phyloP scores from a whole-genome alignment of 2,888 invertebrate species.

The Allacma fusca region DNA sequence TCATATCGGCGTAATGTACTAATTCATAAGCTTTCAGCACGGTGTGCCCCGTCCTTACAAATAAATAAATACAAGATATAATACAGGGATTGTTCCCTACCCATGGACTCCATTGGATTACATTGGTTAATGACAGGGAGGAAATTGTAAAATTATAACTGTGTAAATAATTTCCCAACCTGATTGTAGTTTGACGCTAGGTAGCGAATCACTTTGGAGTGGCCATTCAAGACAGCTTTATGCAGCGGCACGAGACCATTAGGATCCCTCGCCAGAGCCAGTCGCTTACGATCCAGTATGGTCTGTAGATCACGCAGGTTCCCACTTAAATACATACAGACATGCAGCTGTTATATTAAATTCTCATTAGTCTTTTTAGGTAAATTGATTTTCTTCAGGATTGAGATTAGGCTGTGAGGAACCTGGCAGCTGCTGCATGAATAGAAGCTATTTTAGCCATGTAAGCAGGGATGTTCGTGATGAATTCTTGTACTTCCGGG shows the following conservation, averaged over 20 bases:
- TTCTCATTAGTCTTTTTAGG: constrained; percentile 25
- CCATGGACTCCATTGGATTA: too few species aligned
- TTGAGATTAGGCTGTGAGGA: not conserved
- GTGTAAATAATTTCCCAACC: constrained; percentile 33
- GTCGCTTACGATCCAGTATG: constrained; percentile 86
- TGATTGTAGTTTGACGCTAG: constrained; percentile 65
- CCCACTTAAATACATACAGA: constrained; percentile 73
- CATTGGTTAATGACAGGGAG: too few species aligned
- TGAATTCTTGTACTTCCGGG: constrained; percentile 83
- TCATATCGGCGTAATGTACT: too few species aligned
- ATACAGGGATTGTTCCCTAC: too few species aligned
- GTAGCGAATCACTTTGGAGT: constrained; percentile 78
- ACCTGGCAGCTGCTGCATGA: constrained; percentile 47
- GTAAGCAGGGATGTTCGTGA: constrained; percentile 85
- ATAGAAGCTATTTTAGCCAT: constrained; percentile 67
- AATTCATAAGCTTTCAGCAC: too few species aligned
- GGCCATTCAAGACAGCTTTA: constrained; percentile 84
- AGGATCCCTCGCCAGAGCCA: constrained; percentile 84
- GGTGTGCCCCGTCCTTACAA: too few species aligned
- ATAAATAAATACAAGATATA: too few species aligned
- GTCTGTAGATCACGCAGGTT: constrained; percentile 84
- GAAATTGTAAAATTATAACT: too few species aligned
- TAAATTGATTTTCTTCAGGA: not conserved
- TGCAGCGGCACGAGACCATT: constrained; percentile 87
- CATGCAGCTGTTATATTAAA: constrained; percentile 9